Percentiles rank a stretch among this genome's conserved stretches.
Conservation (phyloP, 2,888 invertebrate genomes). For the Eupelmus urozonus region DNA sequence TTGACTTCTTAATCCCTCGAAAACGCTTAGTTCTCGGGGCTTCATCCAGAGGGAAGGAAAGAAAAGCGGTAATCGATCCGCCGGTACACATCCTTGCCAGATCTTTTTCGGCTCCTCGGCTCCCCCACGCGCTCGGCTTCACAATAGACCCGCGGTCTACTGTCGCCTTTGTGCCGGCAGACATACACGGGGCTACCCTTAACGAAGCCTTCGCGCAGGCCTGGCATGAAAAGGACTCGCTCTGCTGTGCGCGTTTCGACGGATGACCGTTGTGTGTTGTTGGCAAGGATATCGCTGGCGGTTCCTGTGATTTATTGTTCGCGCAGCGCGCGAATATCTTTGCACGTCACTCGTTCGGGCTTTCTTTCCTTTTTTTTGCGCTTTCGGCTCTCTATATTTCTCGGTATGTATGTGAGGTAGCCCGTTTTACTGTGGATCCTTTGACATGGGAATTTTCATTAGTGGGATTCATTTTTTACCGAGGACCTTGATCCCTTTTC, state of each 20-base stretch:
- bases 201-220: too few species aligned
- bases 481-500: neutral
- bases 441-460: constrained; percentile 55
- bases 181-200: too few species aligned
- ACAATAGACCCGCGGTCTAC: neutral
- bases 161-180: neutral
- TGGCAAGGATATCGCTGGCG: neutral
- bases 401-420: neutral
- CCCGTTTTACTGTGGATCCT: constrained; percentile 15
- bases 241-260: too few species aligned
- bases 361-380: neutral
- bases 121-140: neutral
- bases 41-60: too few species aligned
- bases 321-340: constrained; percentile 47
- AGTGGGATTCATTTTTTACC: constrained; percentile 54
- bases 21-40: too few species aligned
- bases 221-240: too few species aligned
- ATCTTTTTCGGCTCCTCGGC: neutral
- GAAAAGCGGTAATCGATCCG: constrained; percentile 3
- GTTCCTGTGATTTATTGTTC: constrained; percentile 49
- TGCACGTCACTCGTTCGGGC: constrained; percentile 44
- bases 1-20: too few species aligned
- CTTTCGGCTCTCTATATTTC: neutral
- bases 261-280: constrained; percentile 46
- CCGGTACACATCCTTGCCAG: neutral